Conservation (phyloP, 1,140 invertebrate genomes). For the Neotoxoptera formosana region DNA sequence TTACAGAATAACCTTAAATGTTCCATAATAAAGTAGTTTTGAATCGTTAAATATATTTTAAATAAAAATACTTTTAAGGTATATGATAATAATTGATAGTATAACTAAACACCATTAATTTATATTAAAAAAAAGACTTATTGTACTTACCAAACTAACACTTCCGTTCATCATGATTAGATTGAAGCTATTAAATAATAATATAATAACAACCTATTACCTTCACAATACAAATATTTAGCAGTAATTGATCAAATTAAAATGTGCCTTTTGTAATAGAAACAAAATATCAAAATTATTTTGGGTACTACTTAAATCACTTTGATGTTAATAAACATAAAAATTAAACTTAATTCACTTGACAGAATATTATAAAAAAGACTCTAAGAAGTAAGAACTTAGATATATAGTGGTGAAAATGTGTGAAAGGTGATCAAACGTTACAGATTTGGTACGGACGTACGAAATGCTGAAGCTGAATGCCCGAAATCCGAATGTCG, state of each 20-base stretch:
- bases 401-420: neutral
- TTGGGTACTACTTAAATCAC: neutral
- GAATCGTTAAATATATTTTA: neutral
- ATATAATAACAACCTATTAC: neutral
- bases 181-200: neutral
- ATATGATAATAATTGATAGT: neutral
- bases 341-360: neutral
- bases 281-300: neutral
- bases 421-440: neutral
- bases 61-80: neutral
- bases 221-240: neutral
- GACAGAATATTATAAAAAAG: neutral
- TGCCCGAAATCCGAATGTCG: neutral
- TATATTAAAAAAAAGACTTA: neutral
- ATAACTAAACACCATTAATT: neutral
- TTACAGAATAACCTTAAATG: neutral
- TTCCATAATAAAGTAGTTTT: neutral
- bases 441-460: neutral
- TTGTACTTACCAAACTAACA: slow-evolving; percentile 40
- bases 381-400: neutral
- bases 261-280: too few species aligned
- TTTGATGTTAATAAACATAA: neutral
- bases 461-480: neutral
- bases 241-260: neutral
- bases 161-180: slow-evolving; percentile 49